These are phyloP conservation scores for Merodon equestris DNA, from an alignment of 2,888 invertebrate genomes.

Conservation along the genomic window DNA sequence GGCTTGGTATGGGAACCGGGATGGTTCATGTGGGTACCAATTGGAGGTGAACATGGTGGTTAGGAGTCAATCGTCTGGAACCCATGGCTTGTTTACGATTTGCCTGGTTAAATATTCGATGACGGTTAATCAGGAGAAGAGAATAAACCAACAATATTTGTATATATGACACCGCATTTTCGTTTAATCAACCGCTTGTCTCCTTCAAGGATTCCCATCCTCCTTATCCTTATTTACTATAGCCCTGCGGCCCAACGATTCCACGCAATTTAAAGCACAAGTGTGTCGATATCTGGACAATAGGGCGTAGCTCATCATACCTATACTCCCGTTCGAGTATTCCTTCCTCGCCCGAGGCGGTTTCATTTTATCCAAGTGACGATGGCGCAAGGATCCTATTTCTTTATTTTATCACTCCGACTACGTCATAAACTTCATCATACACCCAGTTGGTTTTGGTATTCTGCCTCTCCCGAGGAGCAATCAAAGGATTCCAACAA, in stretches of 20 bases:
- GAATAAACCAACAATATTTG: not conserved
- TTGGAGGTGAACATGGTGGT: too few relatives aligned
- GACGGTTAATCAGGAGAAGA: not conserved
- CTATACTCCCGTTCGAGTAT: too few relatives aligned
- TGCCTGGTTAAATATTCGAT: too few relatives aligned
- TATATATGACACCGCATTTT: too few relatives aligned
- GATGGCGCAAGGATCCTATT: slow-evolving; percentile 61
- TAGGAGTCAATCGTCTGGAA: too few relatives aligned
- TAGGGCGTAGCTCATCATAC: slow-evolving; percentile 45
- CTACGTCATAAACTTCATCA: slow-evolving; percentile 63
- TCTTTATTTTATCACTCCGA: slow-evolving; percentile 65
- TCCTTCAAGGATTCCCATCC: too few relatives aligned
- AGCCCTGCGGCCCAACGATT: too few relatives aligned
- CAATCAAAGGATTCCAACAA: slow-evolving; percentile 63
- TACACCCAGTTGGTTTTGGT: slow-evolving; percentile 33
- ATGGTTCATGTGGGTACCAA: too few relatives aligned
- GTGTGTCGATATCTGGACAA: slow-evolving; percentile 56
- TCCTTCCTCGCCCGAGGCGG: slow-evolving; percentile 24
- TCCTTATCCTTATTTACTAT: too few relatives aligned
- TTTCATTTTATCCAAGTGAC: slow-evolving; percentile 27
- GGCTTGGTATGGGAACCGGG: not conserved
- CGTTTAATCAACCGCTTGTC: too few relatives aligned
- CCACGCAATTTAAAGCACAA: slow-evolving; percentile 57
- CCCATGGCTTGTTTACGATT: not conserved
- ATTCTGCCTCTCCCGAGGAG: slow-evolving; percentile 3